Percentiles rank a stretch among this genome's conserved stretches.
phyloP scores from a whole-genome alignment of 1,140 invertebrate genomes.

The Papilio polyxenes region DNA sequence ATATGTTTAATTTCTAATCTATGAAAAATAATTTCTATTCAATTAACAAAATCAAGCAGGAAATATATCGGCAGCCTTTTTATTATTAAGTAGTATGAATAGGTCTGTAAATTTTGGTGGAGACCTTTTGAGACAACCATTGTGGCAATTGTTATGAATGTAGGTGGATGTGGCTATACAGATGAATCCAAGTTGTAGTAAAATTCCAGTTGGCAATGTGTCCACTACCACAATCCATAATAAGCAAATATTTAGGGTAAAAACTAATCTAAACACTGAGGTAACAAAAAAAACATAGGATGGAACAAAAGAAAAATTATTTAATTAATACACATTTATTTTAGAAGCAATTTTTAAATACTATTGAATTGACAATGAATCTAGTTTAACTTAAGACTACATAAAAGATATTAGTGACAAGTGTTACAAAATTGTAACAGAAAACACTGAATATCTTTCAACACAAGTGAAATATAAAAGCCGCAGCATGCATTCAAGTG shows the following conservation, averaged over 20 bases:
- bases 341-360: conserved; percentile 3
- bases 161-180: no score
- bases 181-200: no score
- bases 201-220: no score
- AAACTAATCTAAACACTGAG: neutral
- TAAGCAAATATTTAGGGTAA: neutral
- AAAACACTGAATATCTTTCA: neutral
- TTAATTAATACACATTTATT: neutral
- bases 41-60: no score
- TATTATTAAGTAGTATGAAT: no score
- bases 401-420: neutral
- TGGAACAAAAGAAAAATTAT: neutral
- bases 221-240: neutral
- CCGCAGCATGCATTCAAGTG: no score
- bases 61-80: no score
- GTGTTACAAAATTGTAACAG: no score
- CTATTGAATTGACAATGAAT: neutral
- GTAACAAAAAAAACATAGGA: neutral
- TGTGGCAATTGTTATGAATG: no score
- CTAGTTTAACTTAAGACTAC: neutral
- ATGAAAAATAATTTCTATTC: no score
- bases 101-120: no score
- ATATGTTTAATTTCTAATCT: neutral
- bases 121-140: no score
- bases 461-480: neutral